A percentile compares a stretch with the other conserved stretches of the same genome.
Conservation (phyloP, 2,888 invertebrate genomes). For the Parapristionchus giblindavisi region DNA sequence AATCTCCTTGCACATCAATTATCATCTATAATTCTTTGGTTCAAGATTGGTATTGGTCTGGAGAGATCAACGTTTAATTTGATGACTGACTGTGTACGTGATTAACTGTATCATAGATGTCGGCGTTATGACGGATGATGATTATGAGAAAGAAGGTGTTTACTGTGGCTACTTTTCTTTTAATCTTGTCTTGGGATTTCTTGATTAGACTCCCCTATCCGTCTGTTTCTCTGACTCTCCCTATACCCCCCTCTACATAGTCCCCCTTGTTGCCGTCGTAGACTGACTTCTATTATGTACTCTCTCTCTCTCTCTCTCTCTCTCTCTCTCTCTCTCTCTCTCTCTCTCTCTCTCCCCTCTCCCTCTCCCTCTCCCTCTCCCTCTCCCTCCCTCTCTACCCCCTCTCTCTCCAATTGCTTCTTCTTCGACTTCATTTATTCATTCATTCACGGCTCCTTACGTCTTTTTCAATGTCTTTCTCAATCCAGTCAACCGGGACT, state of each 20-base stretch:
- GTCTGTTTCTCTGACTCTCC: conserved; percentile 32
- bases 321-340: conserved; percentile 28
- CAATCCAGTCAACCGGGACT: no score
- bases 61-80: no score
- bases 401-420: not conserved
- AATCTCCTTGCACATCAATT: no score
- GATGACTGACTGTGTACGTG: no score
- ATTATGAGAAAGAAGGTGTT: no score
- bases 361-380: not conserved
- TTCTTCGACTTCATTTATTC: not conserved
- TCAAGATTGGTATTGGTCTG: no score
- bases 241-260: conserved; percentile 6
- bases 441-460: not conserved
- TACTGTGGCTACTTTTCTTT: not conserved
- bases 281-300: conserved; percentile 5
- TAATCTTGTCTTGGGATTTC: not conserved
- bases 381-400: not conserved
- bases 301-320: conserved; percentile 8
- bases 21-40: no score
- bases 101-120: no score
- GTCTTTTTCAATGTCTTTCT: no score
- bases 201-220: not conserved
- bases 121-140: no score
- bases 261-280: no score
- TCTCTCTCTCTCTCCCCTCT: not conserved